phyloP scores from a whole-genome alignment of 2,888 invertebrate genomes.

The Pherbina coryleti region DNA sequence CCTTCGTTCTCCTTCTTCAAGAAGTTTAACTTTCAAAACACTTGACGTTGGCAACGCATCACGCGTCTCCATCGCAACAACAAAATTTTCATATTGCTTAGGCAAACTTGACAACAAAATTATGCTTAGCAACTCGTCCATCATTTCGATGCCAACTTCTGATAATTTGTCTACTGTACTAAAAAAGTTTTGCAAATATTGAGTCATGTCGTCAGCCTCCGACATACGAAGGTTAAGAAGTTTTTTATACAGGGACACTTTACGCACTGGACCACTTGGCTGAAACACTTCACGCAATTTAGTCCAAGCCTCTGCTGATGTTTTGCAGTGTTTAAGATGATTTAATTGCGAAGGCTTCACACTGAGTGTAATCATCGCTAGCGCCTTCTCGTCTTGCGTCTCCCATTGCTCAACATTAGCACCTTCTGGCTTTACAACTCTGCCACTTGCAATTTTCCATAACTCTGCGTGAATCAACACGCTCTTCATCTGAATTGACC shows the following conservation, averaged over 20 bases:
- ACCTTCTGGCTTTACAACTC: constrained; percentile 1
- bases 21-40: constrained; percentile 26
- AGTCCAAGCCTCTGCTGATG: constrained; percentile 36
- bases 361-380: constrained; percentile 15
- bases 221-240: constrained; percentile 35
- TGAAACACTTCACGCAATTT: constrained; percentile 38
- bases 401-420: constrained; percentile 1
- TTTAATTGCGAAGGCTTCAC: constrained; percentile 7
- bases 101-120: constrained; percentile 29
- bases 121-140: constrained; percentile 19
- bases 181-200: constrained; percentile 19
- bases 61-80: constrained; percentile 20
- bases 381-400: constrained; percentile 23
- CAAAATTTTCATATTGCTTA: constrained; percentile 15
- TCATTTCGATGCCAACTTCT: constrained; percentile 23
- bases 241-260: constrained; percentile 42
- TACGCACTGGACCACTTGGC: constrained; percentile 39
- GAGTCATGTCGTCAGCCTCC: constrained; percentile 9
- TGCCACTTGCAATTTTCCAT: constrained; percentile 32
- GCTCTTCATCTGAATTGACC: constrained; percentile 9
- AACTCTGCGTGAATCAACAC: constrained; percentile 10
- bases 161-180: constrained; percentile 26
- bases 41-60: constrained; percentile 6
- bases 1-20: constrained; percentile 36
- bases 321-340: constrained; percentile 19